Evolutionary conservation across 2,113 vertebrate species (phyloP), one percentile per base, ranked within the genome.

Genomic region (Vidua macroura): DNA sequence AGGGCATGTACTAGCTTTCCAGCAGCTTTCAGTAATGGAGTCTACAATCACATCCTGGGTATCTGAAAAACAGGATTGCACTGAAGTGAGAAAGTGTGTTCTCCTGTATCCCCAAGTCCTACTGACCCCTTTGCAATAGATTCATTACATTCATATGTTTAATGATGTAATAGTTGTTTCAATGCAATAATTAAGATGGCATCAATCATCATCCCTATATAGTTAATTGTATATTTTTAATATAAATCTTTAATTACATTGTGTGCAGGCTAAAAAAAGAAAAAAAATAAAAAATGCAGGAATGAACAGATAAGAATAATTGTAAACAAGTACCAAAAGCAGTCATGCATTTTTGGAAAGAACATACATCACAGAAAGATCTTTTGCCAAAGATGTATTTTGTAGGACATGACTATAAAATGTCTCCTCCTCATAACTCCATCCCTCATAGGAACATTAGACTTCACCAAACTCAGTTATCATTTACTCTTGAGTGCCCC

Each of bases 381-480:
- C 30, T 90, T 79, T 68, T 90, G 49, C 41, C 33, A 49, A 73
- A 84, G 33, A 52, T 24, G 10, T 56, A 21, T 83, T 91, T 93
- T 68, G n/a, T 90, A 84, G 53, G 30, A 76, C 60, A 30, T 60
- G 41, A 17, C 37, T 82, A 44, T 79, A 91, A 91, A 69, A 82
- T 48, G 48, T 72, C 31, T 87, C 74, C 39, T 81, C 43, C 63
- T 79, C 17, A 2, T 93, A 82, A 49, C 41, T 78, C 37, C 28
- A 75, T 74, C 33, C 28, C 48, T 95, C 60, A 87, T 7, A 89
- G 75, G 62, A 79, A 18, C 66, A 53, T 87, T 84, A 85, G 51
- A 79, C 68, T 96, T 95, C n/a, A 85, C 69, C 66, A 52, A 72
- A 91, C 21, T 68, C 62, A 63, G 44, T 88, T 92, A 77, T 77